Percentiles rank a stretch among this genome's conserved stretches.
phyloP scores from a whole-genome alignment of 2,113 vertebrate species.

The Nothocercus nigrocapillus region DNA sequence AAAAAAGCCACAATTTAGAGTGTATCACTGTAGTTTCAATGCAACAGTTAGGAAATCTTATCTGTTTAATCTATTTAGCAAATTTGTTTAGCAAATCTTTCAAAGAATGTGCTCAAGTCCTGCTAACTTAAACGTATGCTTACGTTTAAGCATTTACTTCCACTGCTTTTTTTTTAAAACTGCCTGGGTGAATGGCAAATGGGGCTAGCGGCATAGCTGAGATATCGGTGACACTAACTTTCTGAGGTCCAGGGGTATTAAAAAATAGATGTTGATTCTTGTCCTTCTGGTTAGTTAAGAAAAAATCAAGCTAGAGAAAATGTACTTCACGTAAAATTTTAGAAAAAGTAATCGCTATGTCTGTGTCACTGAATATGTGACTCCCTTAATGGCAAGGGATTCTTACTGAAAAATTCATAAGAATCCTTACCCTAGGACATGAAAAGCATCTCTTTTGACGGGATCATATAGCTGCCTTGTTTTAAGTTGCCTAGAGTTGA shows the following conservation, averaged over 20 bases:
- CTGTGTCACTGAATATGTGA: neutral
- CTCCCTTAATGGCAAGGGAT: neutral
- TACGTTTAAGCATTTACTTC: neutral
- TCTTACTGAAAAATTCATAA: fast-evolving
- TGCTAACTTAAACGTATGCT: neutral
- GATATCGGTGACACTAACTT: fast-evolving
- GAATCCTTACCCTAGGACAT: neutral
- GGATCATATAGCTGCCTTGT: fast-evolving
- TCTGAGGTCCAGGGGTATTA: neutral
- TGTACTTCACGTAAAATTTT: fast-evolving
- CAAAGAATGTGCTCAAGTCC: fast-evolving
- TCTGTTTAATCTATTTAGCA: too few species aligned
- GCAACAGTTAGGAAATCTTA: neutral
- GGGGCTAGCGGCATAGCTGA: neutral
- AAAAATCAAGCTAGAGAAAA: neutral
- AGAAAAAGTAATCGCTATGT: neutral
- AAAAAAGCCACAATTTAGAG: fast-evolving
- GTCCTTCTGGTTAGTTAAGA: neutral
- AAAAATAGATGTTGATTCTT: neutral
- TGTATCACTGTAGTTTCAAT: neutral
- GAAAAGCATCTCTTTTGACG: neutral
- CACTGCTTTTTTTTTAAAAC: neutral
- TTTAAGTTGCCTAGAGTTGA: neutral
- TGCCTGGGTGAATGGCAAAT: neutral
- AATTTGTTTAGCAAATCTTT: neutral